Percentiles rank a stretch among this genome's conserved stretches.
Evolutionary conservation across 1,140 invertebrate species (phyloP).

Genomic region (Drosophila serrata): DNA sequence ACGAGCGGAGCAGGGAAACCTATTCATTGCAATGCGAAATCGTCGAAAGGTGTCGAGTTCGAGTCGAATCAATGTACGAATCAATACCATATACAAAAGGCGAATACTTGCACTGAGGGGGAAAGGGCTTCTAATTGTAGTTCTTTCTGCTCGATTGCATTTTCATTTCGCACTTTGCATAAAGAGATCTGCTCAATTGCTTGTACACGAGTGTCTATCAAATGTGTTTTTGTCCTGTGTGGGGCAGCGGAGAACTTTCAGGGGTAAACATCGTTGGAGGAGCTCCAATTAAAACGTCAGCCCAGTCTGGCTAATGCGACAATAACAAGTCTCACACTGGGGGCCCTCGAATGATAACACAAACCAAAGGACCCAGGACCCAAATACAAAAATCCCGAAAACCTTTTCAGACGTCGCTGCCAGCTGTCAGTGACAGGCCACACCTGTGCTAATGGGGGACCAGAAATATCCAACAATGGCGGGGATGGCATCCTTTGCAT

Average conservation of each 20-base stretch:
- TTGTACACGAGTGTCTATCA: conserved; percentile 23
- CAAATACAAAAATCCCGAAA: conserved; percentile 39
- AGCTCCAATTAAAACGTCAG: conserved; percentile 65
- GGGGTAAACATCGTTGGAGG: conserved; percentile 7
- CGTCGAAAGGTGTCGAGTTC: conserved; percentile 36
- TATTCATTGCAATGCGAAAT: conserved; percentile 38
- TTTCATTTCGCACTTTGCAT: conserved; percentile 25
- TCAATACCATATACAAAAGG: not conserved
- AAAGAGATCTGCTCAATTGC: conserved; percentile 15
- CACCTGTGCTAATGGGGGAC: conserved; percentile 57
- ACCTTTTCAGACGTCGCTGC: conserved; percentile 21
- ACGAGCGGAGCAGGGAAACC: not conserved
- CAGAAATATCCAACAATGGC: conserved; percentile 17
- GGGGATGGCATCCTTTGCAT: conserved; percentile 13
- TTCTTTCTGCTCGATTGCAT: conserved; percentile 54
- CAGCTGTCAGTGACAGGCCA: conserved; percentile 65
- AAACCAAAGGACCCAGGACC: not conserved
- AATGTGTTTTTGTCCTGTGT: not conserved
- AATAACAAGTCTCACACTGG: conserved; percentile 31
- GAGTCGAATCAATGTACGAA: conserved; percentile 33
- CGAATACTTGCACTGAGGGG: conserved; percentile 1
- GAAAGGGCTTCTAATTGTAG: conserved; percentile 43
- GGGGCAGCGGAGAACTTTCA: not conserved
- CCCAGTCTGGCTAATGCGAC: conserved; percentile 58
- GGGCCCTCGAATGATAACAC: not conserved